These are phyloP conservation scores for Ericerus pela DNA, from an alignment of 1,140 invertebrate species.

Conservation along the genomic window DNA sequence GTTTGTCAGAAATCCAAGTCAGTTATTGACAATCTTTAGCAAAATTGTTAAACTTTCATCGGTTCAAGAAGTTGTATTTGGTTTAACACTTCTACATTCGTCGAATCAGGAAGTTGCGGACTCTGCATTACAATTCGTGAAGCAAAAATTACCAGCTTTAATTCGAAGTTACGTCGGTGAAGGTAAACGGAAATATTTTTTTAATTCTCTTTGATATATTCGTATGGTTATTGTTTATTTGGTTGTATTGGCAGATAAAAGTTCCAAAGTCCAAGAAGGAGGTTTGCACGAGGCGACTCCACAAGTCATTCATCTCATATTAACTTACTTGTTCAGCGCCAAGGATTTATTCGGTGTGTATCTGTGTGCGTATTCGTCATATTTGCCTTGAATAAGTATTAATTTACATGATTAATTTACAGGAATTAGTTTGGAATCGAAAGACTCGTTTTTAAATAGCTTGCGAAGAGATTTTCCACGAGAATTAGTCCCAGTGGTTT, in stretches of 20 bases:
- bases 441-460: slow-evolving; percentile 62
- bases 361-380: background rate
- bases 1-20: slow-evolving; percentile 54
- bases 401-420: slow-evolving; percentile 30
- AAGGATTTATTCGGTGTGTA: slow-evolving; percentile 34
- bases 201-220: background rate
- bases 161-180: slow-evolving; percentile 70
- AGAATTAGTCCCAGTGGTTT: slow-evolving; percentile 69
- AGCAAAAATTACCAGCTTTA: slow-evolving; percentile 65
- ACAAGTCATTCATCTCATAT: slow-evolving; percentile 71
- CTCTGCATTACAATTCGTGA: slow-evolving; percentile 59
- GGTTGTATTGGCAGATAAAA: slow-evolving; percentile 3
- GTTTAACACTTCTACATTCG: slow-evolving; percentile 64
- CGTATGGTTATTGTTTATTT: background rate
- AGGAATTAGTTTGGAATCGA: slow-evolving; percentile 49
- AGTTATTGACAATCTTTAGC: slow-evolving; percentile 65
- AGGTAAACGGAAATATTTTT: slow-evolving; percentile 29
- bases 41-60: slow-evolving; percentile 66
- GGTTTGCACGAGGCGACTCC: slow-evolving; percentile 74
- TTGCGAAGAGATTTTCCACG: slow-evolving; percentile 73
- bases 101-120: slow-evolving; percentile 53
- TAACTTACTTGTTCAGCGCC: slow-evolving; percentile 29
- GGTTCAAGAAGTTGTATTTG: slow-evolving; percentile 79
- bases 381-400: background rate
- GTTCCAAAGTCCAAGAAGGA: slow-evolving; percentile 41